Percentiles rank a stretch among this genome's conserved stretches.
Conservation (phyloP, 1,140 invertebrate species). For the Ganaspis sp. region DNA sequence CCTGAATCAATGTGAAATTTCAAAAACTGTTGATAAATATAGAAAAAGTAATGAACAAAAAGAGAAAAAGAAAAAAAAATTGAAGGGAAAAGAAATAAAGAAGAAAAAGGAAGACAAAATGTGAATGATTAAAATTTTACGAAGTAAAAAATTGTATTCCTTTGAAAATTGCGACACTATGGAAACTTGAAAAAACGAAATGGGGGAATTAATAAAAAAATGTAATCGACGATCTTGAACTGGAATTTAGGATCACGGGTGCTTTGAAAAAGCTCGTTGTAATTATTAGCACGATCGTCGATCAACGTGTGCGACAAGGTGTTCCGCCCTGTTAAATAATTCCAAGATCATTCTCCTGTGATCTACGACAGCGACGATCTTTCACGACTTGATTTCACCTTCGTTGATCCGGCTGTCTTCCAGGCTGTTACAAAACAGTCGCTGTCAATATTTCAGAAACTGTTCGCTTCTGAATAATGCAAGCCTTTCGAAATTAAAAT, state of each 20-base stretch:
- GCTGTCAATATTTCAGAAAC: background rate
- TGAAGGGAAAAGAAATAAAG: too few species aligned
- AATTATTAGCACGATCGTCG: constrained; percentile 27
- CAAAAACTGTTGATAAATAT: too few species aligned
- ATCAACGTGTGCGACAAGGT: constrained; percentile 20
- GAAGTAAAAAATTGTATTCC: too few species aligned
- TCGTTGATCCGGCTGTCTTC: constrained; percentile 26
- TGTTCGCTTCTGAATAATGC: too few species aligned
- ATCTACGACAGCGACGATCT: constrained; percentile 14
- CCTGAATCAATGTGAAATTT: too few species aligned
- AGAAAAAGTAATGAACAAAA: too few species aligned
- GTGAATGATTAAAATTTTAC: too few species aligned
- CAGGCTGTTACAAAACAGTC: constrained; percentile 36
- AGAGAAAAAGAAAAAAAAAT: too few species aligned
- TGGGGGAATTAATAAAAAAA: background rate
- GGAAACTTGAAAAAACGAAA: too few species aligned
- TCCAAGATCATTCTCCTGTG: background rate
- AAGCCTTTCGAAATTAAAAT: too few species aligned
- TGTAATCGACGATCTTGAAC: background rate
- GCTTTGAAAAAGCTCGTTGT: background rate
- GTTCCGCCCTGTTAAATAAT: constrained; percentile 25
- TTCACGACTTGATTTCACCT: background rate
- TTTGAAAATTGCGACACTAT: too few species aligned
- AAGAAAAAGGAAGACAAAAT: too few species aligned
- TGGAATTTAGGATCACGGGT: background rate